These are phyloP conservation scores for Drosophila kokeensis DNA, from an alignment of 2,888 invertebrate genomes.

Conservation along the genomic window DNA sequence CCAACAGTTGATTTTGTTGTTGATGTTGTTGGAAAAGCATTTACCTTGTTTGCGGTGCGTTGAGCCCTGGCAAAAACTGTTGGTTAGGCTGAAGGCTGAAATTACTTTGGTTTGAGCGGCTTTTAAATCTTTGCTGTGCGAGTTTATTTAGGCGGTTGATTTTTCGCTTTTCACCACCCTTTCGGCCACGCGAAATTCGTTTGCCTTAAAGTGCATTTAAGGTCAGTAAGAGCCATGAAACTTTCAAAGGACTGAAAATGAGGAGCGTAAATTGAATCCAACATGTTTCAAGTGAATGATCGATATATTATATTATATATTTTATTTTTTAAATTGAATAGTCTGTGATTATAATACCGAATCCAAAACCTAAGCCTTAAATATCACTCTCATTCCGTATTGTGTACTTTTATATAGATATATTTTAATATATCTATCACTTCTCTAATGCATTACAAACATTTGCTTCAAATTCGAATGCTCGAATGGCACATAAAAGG, in stretches of 20 bases:
- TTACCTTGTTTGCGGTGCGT: constrained; percentile 77
- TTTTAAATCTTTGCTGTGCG: constrained; percentile 81
- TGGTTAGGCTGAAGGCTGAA: constrained; percentile 63
- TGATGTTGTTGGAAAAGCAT: constrained; percentile 75
- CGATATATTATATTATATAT: too few relatives aligned
- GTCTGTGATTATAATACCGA: neutral
- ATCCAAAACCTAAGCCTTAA: neutral
- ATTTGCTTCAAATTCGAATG: constrained; percentile 37
- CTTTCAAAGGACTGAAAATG: constrained; percentile 10
- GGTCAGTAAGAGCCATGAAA: neutral
- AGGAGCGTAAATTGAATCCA: neutral
- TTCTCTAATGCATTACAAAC: constrained; percentile 20
- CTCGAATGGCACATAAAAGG: constrained; percentile 47
- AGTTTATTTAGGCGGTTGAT: constrained; percentile 77
- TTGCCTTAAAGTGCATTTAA: constrained; percentile 48
- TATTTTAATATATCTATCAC: constrained; percentile 28
- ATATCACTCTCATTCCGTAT: neutral
- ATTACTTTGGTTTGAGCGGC: constrained; percentile 74
- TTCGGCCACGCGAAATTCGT: constrained; percentile 2
- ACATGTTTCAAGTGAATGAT: neutral
- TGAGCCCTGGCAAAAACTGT: constrained; percentile 74
- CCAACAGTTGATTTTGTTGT: constrained; percentile 64
- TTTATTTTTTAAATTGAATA: neutral
- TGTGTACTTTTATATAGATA: neutral
- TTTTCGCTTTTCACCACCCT: constrained; percentile 27